phyloP scores from a whole-genome alignment of 2,888 invertebrate species.

The Buathra laborator region DNA sequence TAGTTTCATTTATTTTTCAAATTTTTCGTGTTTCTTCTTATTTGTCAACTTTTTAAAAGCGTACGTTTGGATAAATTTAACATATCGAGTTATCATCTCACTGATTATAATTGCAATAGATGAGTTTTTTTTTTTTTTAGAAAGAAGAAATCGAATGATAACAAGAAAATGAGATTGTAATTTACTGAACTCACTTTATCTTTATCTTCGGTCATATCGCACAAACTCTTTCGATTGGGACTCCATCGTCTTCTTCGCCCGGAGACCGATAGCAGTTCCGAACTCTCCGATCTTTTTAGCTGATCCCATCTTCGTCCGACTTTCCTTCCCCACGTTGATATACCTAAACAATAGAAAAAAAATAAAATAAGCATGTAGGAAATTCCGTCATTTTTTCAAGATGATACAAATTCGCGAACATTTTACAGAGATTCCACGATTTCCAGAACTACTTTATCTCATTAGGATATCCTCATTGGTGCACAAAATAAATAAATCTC shows the following conservation, averaged over 20 bases:
- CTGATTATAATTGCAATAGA: too few species aligned
- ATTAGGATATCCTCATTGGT: conserved; percentile 1
- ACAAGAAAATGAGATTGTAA: neutral
- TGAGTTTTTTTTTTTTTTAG: too few species aligned
- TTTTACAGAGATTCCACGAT: too few species aligned
- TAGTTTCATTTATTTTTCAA: neutral
- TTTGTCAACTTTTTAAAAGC: too few species aligned
- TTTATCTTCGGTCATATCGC: conserved; percentile 72
- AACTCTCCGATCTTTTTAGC: conserved; percentile 87
- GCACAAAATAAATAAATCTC: conserved; percentile 13
- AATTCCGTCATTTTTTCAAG: neutral
- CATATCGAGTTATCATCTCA: too few species aligned
- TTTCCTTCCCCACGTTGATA: conserved; percentile 88
- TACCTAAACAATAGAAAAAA: conserved; percentile 82
- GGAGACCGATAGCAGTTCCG: conserved; percentile 86
- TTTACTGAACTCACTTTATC: conserved; percentile 72
- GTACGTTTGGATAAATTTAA: too few species aligned
- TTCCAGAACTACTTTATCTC: neutral
- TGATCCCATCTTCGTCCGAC: conserved; percentile 88
- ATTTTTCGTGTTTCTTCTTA: too few species aligned
- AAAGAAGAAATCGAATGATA: neutral
- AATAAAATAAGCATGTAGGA: neutral
- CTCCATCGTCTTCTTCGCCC: conserved; percentile 85
- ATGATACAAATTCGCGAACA: neutral
- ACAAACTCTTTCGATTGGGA: conserved; percentile 80